Conservation (phyloP, 2,888 invertebrate species). For the Agelastica alni region DNA sequence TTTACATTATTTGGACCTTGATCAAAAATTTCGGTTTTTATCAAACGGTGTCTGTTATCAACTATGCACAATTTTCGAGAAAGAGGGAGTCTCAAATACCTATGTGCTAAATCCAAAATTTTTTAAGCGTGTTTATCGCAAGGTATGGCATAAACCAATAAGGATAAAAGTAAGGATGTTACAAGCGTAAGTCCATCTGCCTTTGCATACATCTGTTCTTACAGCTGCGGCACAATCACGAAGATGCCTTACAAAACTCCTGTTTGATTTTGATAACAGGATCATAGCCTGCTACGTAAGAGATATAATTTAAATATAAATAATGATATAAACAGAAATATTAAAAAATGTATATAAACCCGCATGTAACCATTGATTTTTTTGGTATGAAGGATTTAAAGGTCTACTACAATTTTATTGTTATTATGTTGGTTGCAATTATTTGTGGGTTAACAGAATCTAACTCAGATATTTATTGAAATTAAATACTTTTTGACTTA, state of each 20-base stretch:
- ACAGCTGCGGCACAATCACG: slow-evolving; percentile 52
- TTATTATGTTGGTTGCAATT: slow-evolving; percentile 15
- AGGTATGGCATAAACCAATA: slow-evolving; percentile 31
- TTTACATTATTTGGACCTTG: too few species aligned
- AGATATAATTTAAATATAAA: slow-evolving; percentile 28
- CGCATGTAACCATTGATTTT: slow-evolving; percentile 25
- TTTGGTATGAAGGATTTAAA: slow-evolving; percentile 21
- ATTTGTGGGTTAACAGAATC: slow-evolving; percentile 7
- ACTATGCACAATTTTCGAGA: too few species aligned
- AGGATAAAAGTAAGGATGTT: slow-evolving; percentile 36
- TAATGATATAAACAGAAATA: slow-evolving; percentile 26
- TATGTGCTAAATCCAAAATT: slow-evolving; percentile 29
- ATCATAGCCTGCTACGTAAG: slow-evolving; percentile 23
- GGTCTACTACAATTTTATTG: slow-evolving; percentile 24
- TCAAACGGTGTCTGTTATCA: too few species aligned
- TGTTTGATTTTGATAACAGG: slow-evolving; percentile 48
- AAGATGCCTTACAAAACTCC: slow-evolving; percentile 45
- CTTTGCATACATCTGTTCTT: slow-evolving; percentile 48
- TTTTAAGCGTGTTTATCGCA: slow-evolving; percentile 32
- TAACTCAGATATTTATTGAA: not conserved
- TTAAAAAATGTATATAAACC: slow-evolving; percentile 24
- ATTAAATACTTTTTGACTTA: not conserved
- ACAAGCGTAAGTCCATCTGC: slow-evolving; percentile 45
- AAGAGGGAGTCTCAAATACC: too few species aligned
- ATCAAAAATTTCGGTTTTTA: too few species aligned